These are phyloP conservation scores for Tetanocera ferruginea DNA, from an alignment of 2,888 invertebrate species.

Conservation along the genomic window DNA sequence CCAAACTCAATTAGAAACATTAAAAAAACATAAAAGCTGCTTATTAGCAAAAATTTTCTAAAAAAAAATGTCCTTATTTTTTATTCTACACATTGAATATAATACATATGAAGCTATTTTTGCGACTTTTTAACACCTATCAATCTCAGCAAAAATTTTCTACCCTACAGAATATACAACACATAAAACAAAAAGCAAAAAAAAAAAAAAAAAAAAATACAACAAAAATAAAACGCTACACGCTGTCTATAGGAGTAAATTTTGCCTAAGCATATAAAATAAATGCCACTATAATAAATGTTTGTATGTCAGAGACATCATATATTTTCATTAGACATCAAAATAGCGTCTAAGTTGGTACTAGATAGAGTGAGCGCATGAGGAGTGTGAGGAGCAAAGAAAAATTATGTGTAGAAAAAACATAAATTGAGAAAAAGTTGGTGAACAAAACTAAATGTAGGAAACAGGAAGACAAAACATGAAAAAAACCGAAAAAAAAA, in stretches of 20 bases:
- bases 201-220: not conserved
- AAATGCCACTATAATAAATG: conserved; percentile 63
- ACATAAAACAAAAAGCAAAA: not conserved
- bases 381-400: not conserved
- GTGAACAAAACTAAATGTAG: not conserved
- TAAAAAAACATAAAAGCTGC: conserved; percentile 5
- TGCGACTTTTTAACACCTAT: conserved; percentile 11
- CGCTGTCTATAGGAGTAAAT: not conserved
- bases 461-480: no score
- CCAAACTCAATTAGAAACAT: conserved; percentile 8
- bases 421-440: not conserved
- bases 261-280: conserved; percentile 43
- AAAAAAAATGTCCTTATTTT: not conserved
- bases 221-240: not conserved
- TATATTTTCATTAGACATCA: conserved; percentile 60
- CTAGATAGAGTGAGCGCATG: not conserved
- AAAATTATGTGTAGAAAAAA: not conserved
- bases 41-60: not conserved
- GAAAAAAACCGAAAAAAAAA: not conserved
- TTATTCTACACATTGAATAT: not conserved
- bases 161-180: not conserved
- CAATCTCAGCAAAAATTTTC: conserved; percentile 7
- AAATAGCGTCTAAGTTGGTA: not conserved
- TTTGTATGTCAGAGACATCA: conserved; percentile 60
- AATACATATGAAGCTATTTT: not conserved